Conservation (phyloP, 2,113 vertebrate species). For the Xiphophorus maculatus region DNA sequence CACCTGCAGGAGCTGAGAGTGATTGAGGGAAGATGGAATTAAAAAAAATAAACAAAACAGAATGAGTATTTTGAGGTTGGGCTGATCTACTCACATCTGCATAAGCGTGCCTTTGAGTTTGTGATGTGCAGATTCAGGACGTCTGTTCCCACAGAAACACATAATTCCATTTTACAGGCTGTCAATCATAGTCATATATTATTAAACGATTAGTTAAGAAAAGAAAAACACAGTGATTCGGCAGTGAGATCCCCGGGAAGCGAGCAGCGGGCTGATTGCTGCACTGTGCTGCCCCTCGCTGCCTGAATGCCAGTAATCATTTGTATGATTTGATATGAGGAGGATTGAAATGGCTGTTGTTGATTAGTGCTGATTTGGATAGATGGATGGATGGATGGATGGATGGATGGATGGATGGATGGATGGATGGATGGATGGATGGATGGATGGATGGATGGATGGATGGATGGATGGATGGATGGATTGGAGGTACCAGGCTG, state of each 20-base stretch:
- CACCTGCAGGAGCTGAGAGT: constrained; percentile 13
- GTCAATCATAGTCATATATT: constrained; percentile 80
- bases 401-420: constrained; percentile 8
- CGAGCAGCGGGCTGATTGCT: constrained; percentile 64
- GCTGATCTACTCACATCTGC: constrained; percentile 16
- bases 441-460: no score
- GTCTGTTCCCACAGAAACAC: constrained; percentile 6
- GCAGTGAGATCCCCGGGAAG: constrained; percentile 46
- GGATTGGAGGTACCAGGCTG: neutral
- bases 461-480: neutral
- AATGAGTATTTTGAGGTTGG: constrained; percentile 34
- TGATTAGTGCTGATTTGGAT: constrained; percentile 95
- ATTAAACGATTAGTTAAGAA: constrained; percentile 86
- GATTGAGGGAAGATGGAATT: constrained; percentile 20
- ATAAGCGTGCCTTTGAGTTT: constrained; percentile 14
- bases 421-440: no score
- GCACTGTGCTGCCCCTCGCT: constrained; percentile 57
- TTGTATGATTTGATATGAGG: constrained; percentile 72
- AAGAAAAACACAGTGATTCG: constrained; percentile 65
- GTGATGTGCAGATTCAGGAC: neutral
- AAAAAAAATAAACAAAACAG: neutral
- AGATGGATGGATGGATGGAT: constrained; percentile 50
- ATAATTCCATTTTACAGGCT: neutral
- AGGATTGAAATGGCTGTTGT: constrained; percentile 89
- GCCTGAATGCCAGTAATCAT: constrained; percentile 90